Evolutionary conservation across 2,888 invertebrate genomes (phyloP).

Genomic region (Lepas anatifera): DNA sequence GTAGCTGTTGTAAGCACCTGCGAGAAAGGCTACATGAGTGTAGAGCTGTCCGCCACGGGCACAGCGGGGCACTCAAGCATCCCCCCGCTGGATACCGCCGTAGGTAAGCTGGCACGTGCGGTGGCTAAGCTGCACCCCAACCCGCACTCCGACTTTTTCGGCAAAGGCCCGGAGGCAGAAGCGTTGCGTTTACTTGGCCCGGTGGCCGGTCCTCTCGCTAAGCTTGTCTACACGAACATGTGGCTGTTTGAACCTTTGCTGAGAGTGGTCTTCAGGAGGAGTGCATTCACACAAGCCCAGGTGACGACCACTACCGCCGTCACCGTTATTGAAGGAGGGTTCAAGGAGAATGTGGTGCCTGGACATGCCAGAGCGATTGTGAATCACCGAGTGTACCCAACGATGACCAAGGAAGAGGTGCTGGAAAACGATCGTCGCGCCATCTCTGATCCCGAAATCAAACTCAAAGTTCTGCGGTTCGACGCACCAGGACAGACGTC

Average conservation of each 20-base stretch:
- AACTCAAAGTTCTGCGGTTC: constrained; percentile 29
- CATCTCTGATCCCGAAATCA: constrained; percentile 33
- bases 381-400: constrained; percentile 40
- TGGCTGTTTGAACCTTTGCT: constrained; percentile 22
- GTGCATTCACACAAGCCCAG: constrained; percentile 32
- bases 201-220: constrained; percentile 28
- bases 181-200: constrained; percentile 34
- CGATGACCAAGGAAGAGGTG: constrained; percentile 35
- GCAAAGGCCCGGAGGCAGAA: constrained; percentile 35
- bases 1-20: constrained; percentile 32
- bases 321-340: constrained; percentile 39
- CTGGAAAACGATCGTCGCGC: constrained; percentile 29
- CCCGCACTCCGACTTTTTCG: constrained; percentile 38
- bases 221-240: constrained; percentile 18
- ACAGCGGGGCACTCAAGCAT: constrained; percentile 40
- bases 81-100: constrained; percentile 36
- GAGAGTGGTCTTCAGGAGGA: background rate
- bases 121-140: constrained; percentile 34
- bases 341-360: constrained; percentile 40
- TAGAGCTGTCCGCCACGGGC: constrained; percentile 29
- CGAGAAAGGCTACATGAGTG: constrained; percentile 23
- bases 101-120: constrained; percentile 38
- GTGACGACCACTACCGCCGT: constrained; percentile 41
- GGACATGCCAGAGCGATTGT: constrained; percentile 35
- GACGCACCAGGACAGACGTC: constrained; percentile 35